Evolutionary conservation across 2,888 invertebrate genomes (phyloP).

Genomic region (Tethea ocularis): DNA sequence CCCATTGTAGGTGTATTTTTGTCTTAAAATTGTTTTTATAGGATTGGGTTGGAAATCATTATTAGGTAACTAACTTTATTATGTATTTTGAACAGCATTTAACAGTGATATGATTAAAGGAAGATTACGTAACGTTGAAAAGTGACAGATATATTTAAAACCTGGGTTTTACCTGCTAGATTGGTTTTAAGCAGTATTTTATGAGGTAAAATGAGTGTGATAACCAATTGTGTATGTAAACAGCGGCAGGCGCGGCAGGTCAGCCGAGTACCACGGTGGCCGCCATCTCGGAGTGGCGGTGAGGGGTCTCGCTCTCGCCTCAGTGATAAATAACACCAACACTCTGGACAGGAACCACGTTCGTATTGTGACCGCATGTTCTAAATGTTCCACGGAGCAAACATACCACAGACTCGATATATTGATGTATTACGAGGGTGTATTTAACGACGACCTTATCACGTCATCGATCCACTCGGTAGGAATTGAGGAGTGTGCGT

Average conservation of each 20-base stretch:
- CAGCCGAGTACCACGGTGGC: slow-evolving; percentile 85
- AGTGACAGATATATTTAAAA: no score
- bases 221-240: slow-evolving; percentile 17
- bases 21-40: no score
- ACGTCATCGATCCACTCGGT: slow-evolving; percentile 35
- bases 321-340: slow-evolving; percentile 15
- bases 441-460: slow-evolving; percentile 36
- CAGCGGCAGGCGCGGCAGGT: slow-evolving; percentile 71
- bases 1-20: no score
- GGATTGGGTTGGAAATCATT: no score
- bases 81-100: no score
- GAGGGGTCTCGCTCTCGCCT: slow-evolving; percentile 67
- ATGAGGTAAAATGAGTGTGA: no score
- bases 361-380: slow-evolving; percentile 34
- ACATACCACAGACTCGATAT: slow-evolving; percentile 42
- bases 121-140: no score
- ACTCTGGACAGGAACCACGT: slow-evolving; percentile 12
- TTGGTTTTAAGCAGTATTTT: no score
- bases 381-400: slow-evolving; percentile 17
- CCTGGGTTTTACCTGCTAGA: no score
- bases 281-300: slow-evolving; percentile 84
- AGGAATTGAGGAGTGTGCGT: slow-evolving; percentile 42
- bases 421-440: slow-evolving; percentile 44
- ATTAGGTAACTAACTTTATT: no score
- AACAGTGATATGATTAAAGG: no score